These are phyloP conservation scores for Aphidius ervi DNA, from an alignment of 1,140 invertebrate species.

Conservation along the genomic window DNA sequence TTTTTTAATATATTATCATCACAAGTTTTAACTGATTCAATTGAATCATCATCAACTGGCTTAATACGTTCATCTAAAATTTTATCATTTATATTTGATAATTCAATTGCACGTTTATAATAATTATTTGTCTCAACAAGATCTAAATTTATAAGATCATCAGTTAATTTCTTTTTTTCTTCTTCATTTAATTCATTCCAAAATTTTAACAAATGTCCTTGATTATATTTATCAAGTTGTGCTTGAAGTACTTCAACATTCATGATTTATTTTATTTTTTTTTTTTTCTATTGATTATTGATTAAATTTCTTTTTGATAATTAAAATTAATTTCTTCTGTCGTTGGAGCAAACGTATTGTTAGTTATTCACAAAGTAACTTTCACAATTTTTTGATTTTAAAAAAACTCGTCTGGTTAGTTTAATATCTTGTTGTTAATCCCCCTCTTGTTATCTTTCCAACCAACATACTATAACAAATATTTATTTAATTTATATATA, in stretches of 20 bases:
- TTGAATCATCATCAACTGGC: slow-evolving; percentile 73
- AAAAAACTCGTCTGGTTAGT: too few relatives aligned
- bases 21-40: slow-evolving; percentile 63
- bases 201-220: slow-evolving; percentile 83
- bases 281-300: too few relatives aligned
- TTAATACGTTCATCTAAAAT: slow-evolving; percentile 77
- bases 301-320: too few relatives aligned
- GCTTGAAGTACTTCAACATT: slow-evolving; percentile 24
- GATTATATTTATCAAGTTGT: slow-evolving; percentile 42
- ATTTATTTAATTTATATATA: too few relatives aligned
- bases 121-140: slow-evolving; percentile 64
- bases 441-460: too few relatives aligned
- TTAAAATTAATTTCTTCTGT: too few relatives aligned
- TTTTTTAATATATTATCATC: slow-evolving; percentile 58
- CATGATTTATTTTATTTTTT: slow-evolving; percentile 17
- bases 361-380: too few relatives aligned
- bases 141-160: slow-evolving; percentile 64
- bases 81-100: slow-evolving; percentile 57
- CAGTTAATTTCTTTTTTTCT: slow-evolving; percentile 58
- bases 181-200: slow-evolving; percentile 69
- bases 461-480: too few relatives aligned
- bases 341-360: too few relatives aligned
- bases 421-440: too few relatives aligned
- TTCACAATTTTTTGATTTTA: too few relatives aligned
- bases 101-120: slow-evolving; percentile 62